Base-by-base conservation (phyloP, 35 echinoderm and acorn worm species). In the Stichopus chloronotus region DNA sequence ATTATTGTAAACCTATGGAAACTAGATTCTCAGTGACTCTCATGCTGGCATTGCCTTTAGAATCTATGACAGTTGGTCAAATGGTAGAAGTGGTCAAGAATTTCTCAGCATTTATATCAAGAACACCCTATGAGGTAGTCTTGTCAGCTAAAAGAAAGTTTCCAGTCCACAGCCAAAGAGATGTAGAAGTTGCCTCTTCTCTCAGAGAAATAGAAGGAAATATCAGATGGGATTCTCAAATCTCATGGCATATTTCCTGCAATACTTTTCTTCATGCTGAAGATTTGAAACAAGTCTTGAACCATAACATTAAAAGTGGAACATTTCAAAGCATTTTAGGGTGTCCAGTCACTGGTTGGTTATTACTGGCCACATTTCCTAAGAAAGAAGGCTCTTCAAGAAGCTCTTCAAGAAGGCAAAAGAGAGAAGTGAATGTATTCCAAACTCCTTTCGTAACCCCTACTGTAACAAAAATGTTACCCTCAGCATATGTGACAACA, bases 241-340 rank as follows among this genome's bases (percentile, higher is more conserved):
- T 85, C 13, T 58, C 82, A 25, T 85, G 82, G 82, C 57, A 85
- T 17, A 59, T 85, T 20, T 53, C 82, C 6, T 85, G 82, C 16
- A 25, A 58, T 58, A 85, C 14, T 25, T 85, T 85, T 58, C 56
- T 56, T n/a, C 17, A 58, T 58, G 17, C 56, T 53, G 82, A 85
- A 55, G 82, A 85, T 25, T 58, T 85, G 11, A 20, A 56, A 23
- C 55, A 16, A 58, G 82, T 85, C 23, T 85, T 85, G 57, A 85
- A 58, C 58, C 82, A 85, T 19, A 85, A 85, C 55, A 85, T 85
- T 58, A 58, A 85, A n/a, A 85, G 82, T 59, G 82, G 82, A 58
- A 58, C 57, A 20, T 20, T 85, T 9, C 25, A 57, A 60, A 85
- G 58, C 58, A 23, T 85, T 58, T 58, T 85, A 58, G 82, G 82